These are phyloP conservation scores for Noctua janthina DNA, from an alignment of 2,888 invertebrate species.

Conservation along the genomic window DNA sequence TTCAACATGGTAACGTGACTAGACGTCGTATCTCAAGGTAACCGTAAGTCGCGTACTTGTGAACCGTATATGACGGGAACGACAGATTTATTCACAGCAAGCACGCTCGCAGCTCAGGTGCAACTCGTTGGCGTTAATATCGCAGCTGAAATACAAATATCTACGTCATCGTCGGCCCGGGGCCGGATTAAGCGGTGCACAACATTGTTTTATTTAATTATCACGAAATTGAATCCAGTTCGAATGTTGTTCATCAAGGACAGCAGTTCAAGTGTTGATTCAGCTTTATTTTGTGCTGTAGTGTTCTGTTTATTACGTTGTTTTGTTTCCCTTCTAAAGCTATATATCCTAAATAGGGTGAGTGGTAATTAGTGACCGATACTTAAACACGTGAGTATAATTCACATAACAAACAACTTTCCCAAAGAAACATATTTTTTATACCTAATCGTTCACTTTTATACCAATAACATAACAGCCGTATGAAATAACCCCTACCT, in stretches of 20 bases:
- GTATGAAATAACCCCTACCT: too few relatives aligned
- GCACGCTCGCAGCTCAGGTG: slow-evolving; percentile 74
- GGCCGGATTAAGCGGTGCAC: slow-evolving; percentile 65
- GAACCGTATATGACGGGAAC: slow-evolving; percentile 62
- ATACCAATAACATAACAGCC: too few relatives aligned
- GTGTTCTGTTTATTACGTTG: slow-evolving; percentile 12
- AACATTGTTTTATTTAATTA: slow-evolving; percentile 51
- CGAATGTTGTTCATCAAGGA: slow-evolving; percentile 33
- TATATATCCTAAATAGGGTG: background rate
- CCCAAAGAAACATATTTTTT: too few relatives aligned
- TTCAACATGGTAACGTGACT: slow-evolving; percentile 77
- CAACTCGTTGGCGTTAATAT: slow-evolving; percentile 77
- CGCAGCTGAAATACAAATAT: slow-evolving; percentile 75
- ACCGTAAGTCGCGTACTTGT: slow-evolving; percentile 69
- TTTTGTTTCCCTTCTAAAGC: background rate
- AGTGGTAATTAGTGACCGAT: too few relatives aligned
- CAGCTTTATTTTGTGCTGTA: slow-evolving; percentile 13
- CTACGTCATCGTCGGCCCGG: slow-evolving; percentile 57
- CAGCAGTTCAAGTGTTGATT: slow-evolving; percentile 33
- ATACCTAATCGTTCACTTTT: too few relatives aligned
- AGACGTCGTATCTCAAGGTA: slow-evolving; percentile 71
- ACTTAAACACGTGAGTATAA: too few relatives aligned
- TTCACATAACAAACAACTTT: too few relatives aligned
- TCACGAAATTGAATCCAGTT: slow-evolving; percentile 30
- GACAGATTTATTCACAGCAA: slow-evolving; percentile 73